These are phyloP conservation scores for Thinocorus orbignyianus DNA, from an alignment of 2,113 vertebrate species.

Conservation along the genomic window DNA sequence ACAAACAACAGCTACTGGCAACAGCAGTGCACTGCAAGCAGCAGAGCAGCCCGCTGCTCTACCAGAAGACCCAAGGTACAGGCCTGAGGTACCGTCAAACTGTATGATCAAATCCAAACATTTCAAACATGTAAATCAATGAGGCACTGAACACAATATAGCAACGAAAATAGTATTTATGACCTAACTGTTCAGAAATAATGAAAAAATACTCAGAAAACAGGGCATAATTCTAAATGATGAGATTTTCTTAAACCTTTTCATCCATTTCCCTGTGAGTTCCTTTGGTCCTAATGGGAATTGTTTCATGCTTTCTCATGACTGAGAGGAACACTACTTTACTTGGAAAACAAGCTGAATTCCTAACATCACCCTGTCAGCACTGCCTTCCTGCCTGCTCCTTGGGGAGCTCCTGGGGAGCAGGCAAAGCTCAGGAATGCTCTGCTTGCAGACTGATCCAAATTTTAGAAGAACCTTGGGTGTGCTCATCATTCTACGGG, in stretches of 20 bases:
- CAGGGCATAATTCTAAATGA: not conserved
- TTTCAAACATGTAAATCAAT: not conserved
- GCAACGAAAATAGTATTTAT: not conserved
- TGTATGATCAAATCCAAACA: not conserved
- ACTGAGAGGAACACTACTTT: not conserved
- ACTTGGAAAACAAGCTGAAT: not conserved
- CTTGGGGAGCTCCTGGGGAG: not conserved
- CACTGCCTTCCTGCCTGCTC: not conserved
- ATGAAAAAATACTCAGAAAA: not conserved
- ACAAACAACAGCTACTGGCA: not conserved
- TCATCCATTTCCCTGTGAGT: not conserved
- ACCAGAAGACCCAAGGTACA: not conserved
- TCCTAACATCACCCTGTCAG: not conserved
- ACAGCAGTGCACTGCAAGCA: rapidly evolving
- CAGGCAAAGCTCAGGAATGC: not conserved
- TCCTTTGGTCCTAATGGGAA: not conserved
- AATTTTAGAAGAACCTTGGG: not conserved
- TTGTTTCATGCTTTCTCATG: not conserved
- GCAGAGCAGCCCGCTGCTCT: not conserved
- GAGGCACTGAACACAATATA: rapidly evolving
- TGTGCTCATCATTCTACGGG: not conserved
- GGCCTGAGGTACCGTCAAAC: not conserved
- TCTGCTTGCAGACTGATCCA: not conserved
- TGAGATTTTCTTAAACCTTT: not conserved
- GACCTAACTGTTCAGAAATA: not conserved